Evolutionary conservation across 2,888 invertebrate species (phyloP).

Genomic region (Caenorhabditis imperialis): DNA sequence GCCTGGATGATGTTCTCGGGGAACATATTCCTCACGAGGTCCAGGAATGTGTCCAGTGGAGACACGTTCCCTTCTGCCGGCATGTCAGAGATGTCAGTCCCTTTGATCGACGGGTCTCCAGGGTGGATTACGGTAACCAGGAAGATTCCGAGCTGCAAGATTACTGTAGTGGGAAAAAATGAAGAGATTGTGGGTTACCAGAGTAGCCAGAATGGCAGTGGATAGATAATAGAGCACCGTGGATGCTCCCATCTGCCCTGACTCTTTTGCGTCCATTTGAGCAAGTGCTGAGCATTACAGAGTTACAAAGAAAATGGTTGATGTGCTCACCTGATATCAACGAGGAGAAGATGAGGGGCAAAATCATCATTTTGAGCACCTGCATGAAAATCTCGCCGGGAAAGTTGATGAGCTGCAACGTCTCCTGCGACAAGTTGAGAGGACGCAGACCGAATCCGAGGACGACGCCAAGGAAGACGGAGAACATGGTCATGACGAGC

Average conservation of each 20-base stretch:
- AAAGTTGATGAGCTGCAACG: conserved; percentile 85
- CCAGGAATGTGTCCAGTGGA: conserved; percentile 87
- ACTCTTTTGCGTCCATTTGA: conserved; percentile 77
- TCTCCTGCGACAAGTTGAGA: conserved; percentile 82
- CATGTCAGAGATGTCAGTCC: conserved; percentile 61
- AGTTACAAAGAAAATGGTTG: background rate
- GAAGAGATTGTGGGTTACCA: conserved; percentile 78
- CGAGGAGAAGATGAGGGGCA: conserved; percentile 90
- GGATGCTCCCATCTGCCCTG: conserved; percentile 82
- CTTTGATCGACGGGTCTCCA: conserved; percentile 81
- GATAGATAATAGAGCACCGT: conserved; percentile 83
- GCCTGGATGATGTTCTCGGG: conserved; percentile 94
- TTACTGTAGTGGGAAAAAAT: background rate
- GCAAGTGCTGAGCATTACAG: conserved; percentile 69
- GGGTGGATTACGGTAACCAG: conserved; percentile 83
- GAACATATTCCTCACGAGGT: conserved; percentile 91
- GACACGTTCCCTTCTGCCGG: conserved; percentile 73
- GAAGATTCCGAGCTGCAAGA: conserved; percentile 81
- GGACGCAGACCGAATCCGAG: conserved; percentile 79
- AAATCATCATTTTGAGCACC: conserved; percentile 89
- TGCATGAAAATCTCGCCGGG: conserved; percentile 93
- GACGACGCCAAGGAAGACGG: conserved; percentile 63
- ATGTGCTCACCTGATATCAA: conserved; percentile 83
- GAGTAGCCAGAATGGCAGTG: conserved; percentile 83
- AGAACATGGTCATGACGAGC: conserved; percentile 64